A percentile compares a stretch with the other conserved stretches of the same genome.
Evolutionary conservation across 2,113 vertebrate species (phyloP).

Genomic region (Oceanites oceanicus): DNA sequence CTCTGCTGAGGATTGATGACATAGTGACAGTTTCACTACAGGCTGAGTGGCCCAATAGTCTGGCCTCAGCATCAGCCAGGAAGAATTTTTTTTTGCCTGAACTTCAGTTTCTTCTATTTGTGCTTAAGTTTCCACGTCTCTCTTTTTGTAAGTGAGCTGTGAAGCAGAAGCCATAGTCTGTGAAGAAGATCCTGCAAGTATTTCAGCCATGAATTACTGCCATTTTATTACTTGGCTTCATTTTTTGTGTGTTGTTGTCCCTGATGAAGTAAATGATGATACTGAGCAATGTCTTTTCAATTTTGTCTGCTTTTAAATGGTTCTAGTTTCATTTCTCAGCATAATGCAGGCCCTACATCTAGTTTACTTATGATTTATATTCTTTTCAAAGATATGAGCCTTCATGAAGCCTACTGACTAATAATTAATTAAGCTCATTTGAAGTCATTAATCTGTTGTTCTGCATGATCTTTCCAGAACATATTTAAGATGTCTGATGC

Average conservation of each 20-base stretch:
- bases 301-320: neutral
- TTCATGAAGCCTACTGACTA: slow-evolving; percentile 39
- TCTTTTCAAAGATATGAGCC: neutral
- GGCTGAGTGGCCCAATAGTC: neutral
- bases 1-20: rapidly evolving
- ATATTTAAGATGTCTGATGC: slow-evolving; percentile 20
- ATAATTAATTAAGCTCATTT: slow-evolving; percentile 61
- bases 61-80: neutral
- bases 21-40: neutral
- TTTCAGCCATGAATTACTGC: neutral
- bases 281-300: neutral
- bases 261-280: neutral
- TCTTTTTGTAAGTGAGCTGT: neutral
- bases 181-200: neutral
- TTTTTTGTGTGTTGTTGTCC: neutral
- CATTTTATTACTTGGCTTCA: neutral
- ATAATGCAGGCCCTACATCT: neutral
- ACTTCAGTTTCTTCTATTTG: neutral
- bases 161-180: neutral
- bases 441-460: slow-evolving; percentile 51
- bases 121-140: neutral
- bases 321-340: slow-evolving; percentile 5
- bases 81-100: neutral
- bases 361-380: slow-evolving; percentile 51
- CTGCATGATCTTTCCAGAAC: slow-evolving; percentile 40